These are phyloP conservation scores for Lineus longissimus DNA, from an alignment of 1,140 invertebrate genomes.

Conservation along the genomic window DNA sequence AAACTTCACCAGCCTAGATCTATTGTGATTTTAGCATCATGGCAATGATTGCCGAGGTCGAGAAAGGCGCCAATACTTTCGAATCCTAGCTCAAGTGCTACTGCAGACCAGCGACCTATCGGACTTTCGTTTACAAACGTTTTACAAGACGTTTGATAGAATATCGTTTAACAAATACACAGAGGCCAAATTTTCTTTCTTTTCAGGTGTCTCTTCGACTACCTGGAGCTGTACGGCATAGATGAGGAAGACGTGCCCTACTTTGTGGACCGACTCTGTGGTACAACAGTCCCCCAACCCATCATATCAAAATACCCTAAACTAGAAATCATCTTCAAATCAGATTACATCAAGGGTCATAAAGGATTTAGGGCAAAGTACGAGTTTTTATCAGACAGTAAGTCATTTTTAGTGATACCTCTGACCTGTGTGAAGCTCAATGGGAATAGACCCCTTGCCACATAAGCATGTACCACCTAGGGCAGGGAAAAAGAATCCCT, in stretches of 20 bases:
- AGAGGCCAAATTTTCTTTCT: too few species aligned
- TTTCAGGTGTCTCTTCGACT: slow-evolving; percentile 3
- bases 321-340: slow-evolving; percentile 4
- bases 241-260: neutral
- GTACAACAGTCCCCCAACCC: neutral
- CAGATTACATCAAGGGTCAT: neutral
- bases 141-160: too few species aligned
- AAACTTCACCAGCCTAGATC: too few species aligned
- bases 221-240: neutral
- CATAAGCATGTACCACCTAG: too few species aligned
- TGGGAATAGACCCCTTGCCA: too few species aligned
- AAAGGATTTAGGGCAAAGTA: slow-evolving; percentile 1
- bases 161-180: too few species aligned
- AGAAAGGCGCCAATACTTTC: too few species aligned
- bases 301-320: slow-evolving; percentile 1
- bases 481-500: too few species aligned
- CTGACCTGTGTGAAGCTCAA: neutral
- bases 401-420: neutral
- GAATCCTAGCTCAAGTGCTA: too few species aligned
- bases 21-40: neutral
- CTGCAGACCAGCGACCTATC: too few species aligned
- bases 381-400: slow-evolving; percentile 3
- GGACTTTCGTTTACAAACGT: too few species aligned
- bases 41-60: too few species aligned
- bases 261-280: neutral